These are phyloP conservation scores for Epinotia brunnichana DNA, from an alignment of 2,888 invertebrate genomes.

Conservation along the genomic window DNA sequence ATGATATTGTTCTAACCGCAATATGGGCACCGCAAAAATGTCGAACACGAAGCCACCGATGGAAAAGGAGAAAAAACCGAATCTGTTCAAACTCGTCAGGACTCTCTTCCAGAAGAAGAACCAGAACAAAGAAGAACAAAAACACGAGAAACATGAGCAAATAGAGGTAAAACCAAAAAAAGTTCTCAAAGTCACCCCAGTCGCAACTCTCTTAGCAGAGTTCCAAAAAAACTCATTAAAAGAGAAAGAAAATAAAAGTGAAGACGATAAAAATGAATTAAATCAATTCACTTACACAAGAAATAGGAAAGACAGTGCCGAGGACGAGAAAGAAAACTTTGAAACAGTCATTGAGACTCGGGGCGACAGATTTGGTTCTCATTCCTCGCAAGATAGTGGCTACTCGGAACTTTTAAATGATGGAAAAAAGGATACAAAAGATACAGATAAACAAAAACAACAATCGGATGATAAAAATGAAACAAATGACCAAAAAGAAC, in stretches of 20 bases:
- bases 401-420: constrained; percentile 60
- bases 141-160: constrained; percentile 51
- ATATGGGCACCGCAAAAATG: constrained; percentile 39
- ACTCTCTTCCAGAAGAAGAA: constrained; percentile 42
- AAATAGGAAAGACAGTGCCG: constrained; percentile 32
- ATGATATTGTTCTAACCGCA: constrained; percentile 38
- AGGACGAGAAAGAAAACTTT: constrained; percentile 51
- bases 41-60: constrained; percentile 50
- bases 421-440: neutral
- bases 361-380: constrained; percentile 62
- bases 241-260: constrained; percentile 49
- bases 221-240: constrained; percentile 52
- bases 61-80: constrained; percentile 51
- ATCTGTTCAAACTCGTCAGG: constrained; percentile 35
- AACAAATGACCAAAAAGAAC: constrained; percentile 52
- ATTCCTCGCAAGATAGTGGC: constrained; percentile 73
- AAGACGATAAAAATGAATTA: constrained; percentile 59
- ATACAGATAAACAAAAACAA: constrained; percentile 42
- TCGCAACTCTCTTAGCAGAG: constrained; percentile 56
- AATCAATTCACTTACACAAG: constrained; percentile 57
- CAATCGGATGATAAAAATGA: constrained; percentile 36
- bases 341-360: constrained; percentile 47
- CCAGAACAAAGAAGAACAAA: constrained; percentile 36
- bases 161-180: constrained; percentile 50
- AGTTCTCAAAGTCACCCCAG: constrained; percentile 49